These are phyloP conservation scores for Eulemur rufifrons DNA, from an alignment of 2,113 vertebrate species.

Conservation along the genomic window DNA sequence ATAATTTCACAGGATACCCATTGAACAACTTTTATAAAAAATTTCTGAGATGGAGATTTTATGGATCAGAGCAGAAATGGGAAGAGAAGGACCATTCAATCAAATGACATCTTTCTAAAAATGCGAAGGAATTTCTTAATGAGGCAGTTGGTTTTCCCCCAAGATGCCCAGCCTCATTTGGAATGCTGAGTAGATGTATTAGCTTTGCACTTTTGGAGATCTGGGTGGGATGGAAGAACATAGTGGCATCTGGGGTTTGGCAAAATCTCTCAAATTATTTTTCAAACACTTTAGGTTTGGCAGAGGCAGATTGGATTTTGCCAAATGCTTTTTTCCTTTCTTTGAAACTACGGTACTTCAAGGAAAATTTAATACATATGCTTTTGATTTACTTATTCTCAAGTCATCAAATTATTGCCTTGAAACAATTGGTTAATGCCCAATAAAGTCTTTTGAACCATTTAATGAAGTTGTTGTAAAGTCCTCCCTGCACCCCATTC, in stretches of 20 bases:
- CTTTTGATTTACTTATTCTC: conserved; percentile 52
- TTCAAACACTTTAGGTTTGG: conserved; percentile 67
- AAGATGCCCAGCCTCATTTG: background rate
- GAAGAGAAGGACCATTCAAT: background rate
- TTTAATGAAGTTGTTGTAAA: conserved; percentile 3
- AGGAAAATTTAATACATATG: conserved; percentile 57
- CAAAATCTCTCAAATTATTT: conserved; percentile 59
- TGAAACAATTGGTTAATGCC: conserved; percentile 40
- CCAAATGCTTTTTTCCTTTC: conserved; percentile 35
- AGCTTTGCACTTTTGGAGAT: conserved; percentile 22
- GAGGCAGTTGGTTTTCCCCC: background rate
- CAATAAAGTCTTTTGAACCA: conserved; percentile 27
- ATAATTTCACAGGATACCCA: background rate
- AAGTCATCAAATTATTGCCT: conserved; percentile 52
- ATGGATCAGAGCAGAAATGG: background rate
- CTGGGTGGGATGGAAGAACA: conserved; percentile 33
- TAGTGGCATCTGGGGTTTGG: conserved; percentile 50
- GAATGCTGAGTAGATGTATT: background rate
- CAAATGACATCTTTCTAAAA: background rate
- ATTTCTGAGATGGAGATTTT: background rate
- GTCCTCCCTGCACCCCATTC: background rate
- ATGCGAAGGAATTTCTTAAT: background rate
- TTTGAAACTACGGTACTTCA: conserved; percentile 40
- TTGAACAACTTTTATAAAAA: background rate
- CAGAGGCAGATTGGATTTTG: conserved; percentile 41